Evolutionary conservation across 2,888 invertebrate species (phyloP), one percentile per base, ranked within the genome.

Genomic region (Panopea generosa): DNA sequence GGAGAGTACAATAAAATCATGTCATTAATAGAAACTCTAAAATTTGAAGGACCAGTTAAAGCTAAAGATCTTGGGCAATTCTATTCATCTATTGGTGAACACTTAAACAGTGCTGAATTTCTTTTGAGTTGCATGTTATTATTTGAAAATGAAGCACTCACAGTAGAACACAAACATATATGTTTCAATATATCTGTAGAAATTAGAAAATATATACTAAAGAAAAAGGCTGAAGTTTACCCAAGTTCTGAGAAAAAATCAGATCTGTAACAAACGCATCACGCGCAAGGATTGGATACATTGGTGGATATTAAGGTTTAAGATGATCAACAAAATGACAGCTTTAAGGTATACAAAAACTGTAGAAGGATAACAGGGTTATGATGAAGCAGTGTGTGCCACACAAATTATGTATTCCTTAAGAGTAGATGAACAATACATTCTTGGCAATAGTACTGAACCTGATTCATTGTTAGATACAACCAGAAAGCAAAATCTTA

Each of bases 391-490:
- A 16, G 52, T 50, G 22, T 62, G n/a, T 55, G 59, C 57, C 24
- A n/a, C 52, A 18, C 26, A 38, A 59, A 57, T 77, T 26, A 18
- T 72, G 7, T 65, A 63, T 45, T 33, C n/a, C 20, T 38, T 77
- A 26, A 62, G 33, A 52, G 68, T 72, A 33, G 69, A 72, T 20
- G 72, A 77, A 68, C 65, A 72, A 33, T 59, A 29, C 56, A 40
- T 77, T 38, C 3, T 60, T 9, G 27, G 29, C 16, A 60, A 45
- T 43, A 72, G 52, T 29, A 52, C 2, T 7, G 77, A 77, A 18
- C 77, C 68, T 22, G 77, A 72, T 14, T 77, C 72, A 20, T 49
- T 72, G 16, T 22, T 65, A 24, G 77, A 77, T 60, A 67, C 57
- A 14, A 45, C 57, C 40, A 62, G 71, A 18, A 68, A 59, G 45